These are phyloP conservation scores for Betta splendens DNA, from an alignment of 2,797 vertebrate genomes.

Conservation along the genomic window DNA sequence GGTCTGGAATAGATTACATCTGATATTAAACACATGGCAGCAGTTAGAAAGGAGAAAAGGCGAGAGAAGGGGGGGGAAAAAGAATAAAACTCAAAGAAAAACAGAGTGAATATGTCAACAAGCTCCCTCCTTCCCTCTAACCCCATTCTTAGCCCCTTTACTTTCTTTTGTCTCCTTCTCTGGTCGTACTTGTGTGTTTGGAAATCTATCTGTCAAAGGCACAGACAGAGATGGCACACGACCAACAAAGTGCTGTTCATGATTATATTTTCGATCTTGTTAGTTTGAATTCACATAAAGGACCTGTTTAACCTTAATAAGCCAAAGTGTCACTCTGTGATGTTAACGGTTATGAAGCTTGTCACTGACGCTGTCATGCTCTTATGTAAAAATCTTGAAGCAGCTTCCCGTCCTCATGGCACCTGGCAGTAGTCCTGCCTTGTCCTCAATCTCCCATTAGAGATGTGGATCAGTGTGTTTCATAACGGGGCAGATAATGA, in stretches of 20 bases:
- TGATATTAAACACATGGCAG: slow-evolving; percentile 88
- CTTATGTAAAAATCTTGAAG: slow-evolving; percentile 25
- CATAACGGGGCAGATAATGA: slow-evolving; percentile 58
- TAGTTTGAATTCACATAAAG: slow-evolving; percentile 20
- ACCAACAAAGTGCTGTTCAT: slow-evolving; percentile 18
- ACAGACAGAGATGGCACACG: slow-evolving; percentile 9
- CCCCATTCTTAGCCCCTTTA: slow-evolving; percentile 31
- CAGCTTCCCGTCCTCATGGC: slow-evolving; percentile 24
- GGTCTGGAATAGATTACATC: slow-evolving; percentile 85
- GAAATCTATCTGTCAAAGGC: slow-evolving; percentile 26
- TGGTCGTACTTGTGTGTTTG: slow-evolving; percentile 6
- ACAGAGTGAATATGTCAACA: slow-evolving; percentile 74
- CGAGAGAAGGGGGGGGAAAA: slow-evolving; percentile 59
- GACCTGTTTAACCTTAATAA: neutral
- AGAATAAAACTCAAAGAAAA: slow-evolving; percentile 65
- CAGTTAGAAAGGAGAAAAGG: slow-evolving; percentile 77
- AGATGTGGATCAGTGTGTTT: slow-evolving; percentile 57
- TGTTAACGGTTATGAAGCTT: slow-evolving; percentile 31
- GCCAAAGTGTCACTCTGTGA: slow-evolving; percentile 11
- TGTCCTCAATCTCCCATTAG: slow-evolving; percentile 39
- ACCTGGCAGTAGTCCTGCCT: slow-evolving; percentile 55
- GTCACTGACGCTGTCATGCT: slow-evolving; percentile 26
- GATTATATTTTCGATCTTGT: too few species aligned
- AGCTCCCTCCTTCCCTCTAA: slow-evolving; percentile 45
- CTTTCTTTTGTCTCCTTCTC: slow-evolving; percentile 36